Evolutionary conservation across 2,888 invertebrate species (phyloP), one percentile per base, ranked within the genome.

Genomic region (Junonia oenone): DNA sequence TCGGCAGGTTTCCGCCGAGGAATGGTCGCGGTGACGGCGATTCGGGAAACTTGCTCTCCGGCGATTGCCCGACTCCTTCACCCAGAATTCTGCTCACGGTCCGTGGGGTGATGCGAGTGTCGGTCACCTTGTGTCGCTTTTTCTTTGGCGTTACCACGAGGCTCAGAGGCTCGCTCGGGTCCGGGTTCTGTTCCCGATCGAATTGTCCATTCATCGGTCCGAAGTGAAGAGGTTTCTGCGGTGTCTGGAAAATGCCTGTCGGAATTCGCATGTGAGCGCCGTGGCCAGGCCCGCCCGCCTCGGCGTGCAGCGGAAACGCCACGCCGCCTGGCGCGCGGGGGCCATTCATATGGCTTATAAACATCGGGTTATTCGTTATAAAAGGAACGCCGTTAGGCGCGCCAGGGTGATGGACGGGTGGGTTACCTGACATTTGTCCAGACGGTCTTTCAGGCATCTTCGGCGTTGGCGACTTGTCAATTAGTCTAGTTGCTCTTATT

Each of bases 51-150:
- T 86, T 87, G 71, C 79, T 82, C 72, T 88, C 93, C 52, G 93
- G 93, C 58, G 94, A 94, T 69, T 94, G 94, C 52, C 94, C 94
- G 69, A 93, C 92, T 45, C 95, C 95, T 69, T 97, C 96, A 48
- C 95, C 96, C 69, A 97, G 86, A 66, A 97, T 94, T 64, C 97
- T 92, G 79, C 96, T 96, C 45, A 97, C 97, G 47, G 97, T 97
- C 65, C 97, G 92, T 17, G 97, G 97, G 29, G 97, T 97, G 67
- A 98, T 96, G 68, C 98, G 92, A 52, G 97, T 97, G 76, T 98
- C 98, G 33, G 98, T 98, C 72, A 98, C 97, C 95, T 99, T 99
- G 78, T 98, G 98, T 54, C 99, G 93, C 90, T 98, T 98, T 92
- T 98, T 98, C 89, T 98, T 98, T 1, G 97, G 97, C 45, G 97